A percentile compares a stretch with the other conserved stretches of the same genome.
Evolutionary conservation across 2,888 invertebrate species (phyloP).

Genomic region (Vesta saturnalis): DNA sequence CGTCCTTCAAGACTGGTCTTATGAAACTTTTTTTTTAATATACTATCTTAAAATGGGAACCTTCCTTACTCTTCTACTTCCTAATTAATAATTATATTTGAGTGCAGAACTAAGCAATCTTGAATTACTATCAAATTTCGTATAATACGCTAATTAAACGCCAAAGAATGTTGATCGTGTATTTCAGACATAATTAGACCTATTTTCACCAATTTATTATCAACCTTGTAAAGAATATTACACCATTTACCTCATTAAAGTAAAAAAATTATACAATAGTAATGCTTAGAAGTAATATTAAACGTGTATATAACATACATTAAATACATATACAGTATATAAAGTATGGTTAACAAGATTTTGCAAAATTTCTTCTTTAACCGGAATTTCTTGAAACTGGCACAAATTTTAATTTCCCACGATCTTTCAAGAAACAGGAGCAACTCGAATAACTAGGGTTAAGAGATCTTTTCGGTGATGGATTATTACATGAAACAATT

Average conservation of each 20-base stretch:
- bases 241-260: not conserved
- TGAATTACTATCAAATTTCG: no score
- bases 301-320: not conserved
- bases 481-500: slow-evolving; percentile 12
- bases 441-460: slow-evolving; percentile 11
- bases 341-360: not conserved
- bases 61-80: no score
- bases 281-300: not conserved
- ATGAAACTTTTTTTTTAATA: no score
- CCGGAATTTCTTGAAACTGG: slow-evolving; percentile 8
- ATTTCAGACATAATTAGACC: not conserved
- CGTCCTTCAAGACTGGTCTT: no score
- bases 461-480: slow-evolving; percentile 4
- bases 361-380: slow-evolving; percentile 14
- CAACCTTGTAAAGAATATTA: not conserved
- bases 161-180: no score
- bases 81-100: no score
- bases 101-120: no score
- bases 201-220: not conserved
- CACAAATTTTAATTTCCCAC: not conserved
- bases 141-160: not conserved
- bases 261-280: not conserved
- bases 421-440: slow-evolving; percentile 8
- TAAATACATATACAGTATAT: not conserved
- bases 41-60: no score